Evolutionary conservation across 2,888 invertebrate genomes (phyloP).

Genomic region (Chironomus riparius): DNA sequence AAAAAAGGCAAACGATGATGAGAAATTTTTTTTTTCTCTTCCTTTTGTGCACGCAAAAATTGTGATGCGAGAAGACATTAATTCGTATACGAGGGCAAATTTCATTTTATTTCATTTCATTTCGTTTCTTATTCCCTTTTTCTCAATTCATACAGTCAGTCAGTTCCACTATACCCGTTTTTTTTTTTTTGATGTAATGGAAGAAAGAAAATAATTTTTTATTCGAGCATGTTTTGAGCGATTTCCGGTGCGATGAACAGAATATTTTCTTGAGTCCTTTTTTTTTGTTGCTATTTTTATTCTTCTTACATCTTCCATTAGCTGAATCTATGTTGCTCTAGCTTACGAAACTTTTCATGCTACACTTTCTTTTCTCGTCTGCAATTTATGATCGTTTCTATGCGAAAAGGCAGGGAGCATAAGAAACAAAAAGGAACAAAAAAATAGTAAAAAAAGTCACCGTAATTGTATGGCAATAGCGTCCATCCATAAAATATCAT

Average conservation of each 20-base stretch:
- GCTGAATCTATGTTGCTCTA: not conserved
- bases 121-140: not conserved
- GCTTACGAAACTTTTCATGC: not conserved
- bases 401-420: not conserved
- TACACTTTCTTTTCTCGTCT: not conserved
- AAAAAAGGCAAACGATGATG: not conserved
- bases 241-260: conserved; percentile 20
- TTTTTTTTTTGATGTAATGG: not conserved
- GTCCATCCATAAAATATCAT: too few species aligned
- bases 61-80: conserved; percentile 2
- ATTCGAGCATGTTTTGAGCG: conserved; percentile 13
- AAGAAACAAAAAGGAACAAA: not conserved
- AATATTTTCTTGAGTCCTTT: not conserved
- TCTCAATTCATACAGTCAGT: not conserved
- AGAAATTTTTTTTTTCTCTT: not conserved
- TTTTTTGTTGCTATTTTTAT: not conserved
- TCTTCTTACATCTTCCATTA: not conserved
- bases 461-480: too few species aligned
- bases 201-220: not conserved
- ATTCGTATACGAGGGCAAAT: not conserved
- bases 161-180: not conserved
- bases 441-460: not conserved
- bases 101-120: not conserved
- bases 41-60: not conserved
- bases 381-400: not conserved